A percentile compares a stretch with the other conserved stretches of the same genome.
These are phyloP conservation scores for Bombyx mandarina DNA, from an alignment of 1,140 invertebrate species.

Conservation along the genomic window DNA sequence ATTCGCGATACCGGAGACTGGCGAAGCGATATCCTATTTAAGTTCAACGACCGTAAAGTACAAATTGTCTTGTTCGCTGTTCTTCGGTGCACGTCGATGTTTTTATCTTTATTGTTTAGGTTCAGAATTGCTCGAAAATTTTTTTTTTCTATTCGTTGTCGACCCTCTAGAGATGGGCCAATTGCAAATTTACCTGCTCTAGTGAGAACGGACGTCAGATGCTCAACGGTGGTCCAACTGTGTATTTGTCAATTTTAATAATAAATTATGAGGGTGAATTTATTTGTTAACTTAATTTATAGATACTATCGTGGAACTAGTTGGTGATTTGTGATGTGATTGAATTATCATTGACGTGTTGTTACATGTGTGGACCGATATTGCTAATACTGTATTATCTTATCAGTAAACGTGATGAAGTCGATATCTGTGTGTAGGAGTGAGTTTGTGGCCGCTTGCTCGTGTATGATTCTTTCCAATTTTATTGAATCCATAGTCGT, in stretches of 20 bases:
- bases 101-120: slow-evolving; percentile 1
- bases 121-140: slow-evolving; percentile 14
- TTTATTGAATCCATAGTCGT: neutral
- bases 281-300: too few relatives aligned
- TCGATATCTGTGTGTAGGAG: too few relatives aligned
- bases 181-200: slow-evolving; percentile 41
- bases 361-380: too few relatives aligned
- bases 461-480: neutral
- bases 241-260: slow-evolving; percentile 1
- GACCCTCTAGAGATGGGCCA: slow-evolving; percentile 21
- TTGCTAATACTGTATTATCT: too few relatives aligned
- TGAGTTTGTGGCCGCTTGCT: too few relatives aligned
- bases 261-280: too few relatives aligned
- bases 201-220: slow-evolving; percentile 9
- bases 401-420: too few relatives aligned
- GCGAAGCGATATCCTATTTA: neutral
- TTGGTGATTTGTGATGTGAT: too few relatives aligned
- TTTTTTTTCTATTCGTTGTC: slow-evolving; percentile 11
- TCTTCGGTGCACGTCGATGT: slow-evolving; percentile 4
- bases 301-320: too few relatives aligned
- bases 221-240: slow-evolving; percentile 5
- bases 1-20: neutral
- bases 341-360: too few relatives aligned
- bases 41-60: neutral
- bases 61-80: slow-evolving; percentile 4